Evolutionary conservation across 2,888 invertebrate species (phyloP), one percentile per base, ranked within the genome.

Genomic region (Drosophila glabriapex): DNA sequence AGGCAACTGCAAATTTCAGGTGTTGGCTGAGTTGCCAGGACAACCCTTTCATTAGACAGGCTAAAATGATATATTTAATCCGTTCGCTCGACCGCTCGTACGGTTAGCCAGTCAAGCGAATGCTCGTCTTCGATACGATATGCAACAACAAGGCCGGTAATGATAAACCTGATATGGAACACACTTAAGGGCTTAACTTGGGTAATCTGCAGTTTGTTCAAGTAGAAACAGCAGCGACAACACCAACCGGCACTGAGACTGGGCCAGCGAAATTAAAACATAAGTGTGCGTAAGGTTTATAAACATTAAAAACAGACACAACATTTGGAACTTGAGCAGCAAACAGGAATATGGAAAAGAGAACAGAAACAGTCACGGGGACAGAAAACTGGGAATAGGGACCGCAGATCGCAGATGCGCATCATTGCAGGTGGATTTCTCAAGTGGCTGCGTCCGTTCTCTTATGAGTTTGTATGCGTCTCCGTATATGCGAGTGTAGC

Each of bases 121-220:
- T 72, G 73, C 73, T 73, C 65, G 87, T 80, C 87, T 83, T 59
- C 73, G 84, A 75, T 73, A 77, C 66, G 62, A 58, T 58, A 66
- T 41, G 25, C 71, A 65, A 65, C 70, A 62, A 46, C 58, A 69
- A 60, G 74, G 33, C 64, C 53, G 65, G 61, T 59, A 82, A 80
- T 80, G 91, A 87, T 87, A 87, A 90, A 87, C 87, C 91, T 86
- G 87, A 87, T 87, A 90, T 89, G 89, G 73, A 80, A 89, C 90
- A 91, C 91, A 89, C 85, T 90, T 89, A 89, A 88, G 91, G 88
- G 91, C 87, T 90, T 91, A 90, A 89, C 91, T 86, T 66, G 85
- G 86, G 77, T 87, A 88, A 88, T 91, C 88, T 90, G 79, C 91
- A 84, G 78, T 78, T 70, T 80, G 82, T 74, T 84, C 79, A 82